Percentiles rank a stretch among this genome's conserved stretches.
These are phyloP conservation scores for Euleptes europaea DNA, from an alignment of 2,113 vertebrate species.

Conservation along the genomic window DNA sequence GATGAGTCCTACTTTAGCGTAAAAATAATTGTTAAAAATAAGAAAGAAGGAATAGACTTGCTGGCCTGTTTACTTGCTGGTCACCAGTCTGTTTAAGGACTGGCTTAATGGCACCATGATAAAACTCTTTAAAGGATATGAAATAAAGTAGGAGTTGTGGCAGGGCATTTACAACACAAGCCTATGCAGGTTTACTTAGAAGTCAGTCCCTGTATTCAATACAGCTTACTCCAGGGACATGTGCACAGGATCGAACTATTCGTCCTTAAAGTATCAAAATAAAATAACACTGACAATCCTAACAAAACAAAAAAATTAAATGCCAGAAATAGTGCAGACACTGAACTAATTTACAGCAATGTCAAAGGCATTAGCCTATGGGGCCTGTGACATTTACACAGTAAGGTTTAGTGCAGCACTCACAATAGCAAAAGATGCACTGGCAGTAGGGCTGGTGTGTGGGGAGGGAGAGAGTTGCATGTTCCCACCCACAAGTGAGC, in stretches of 20 bases:
- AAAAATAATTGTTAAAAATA: too few relatives aligned
- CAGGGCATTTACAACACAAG: too few relatives aligned
- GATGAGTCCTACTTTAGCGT: too few relatives aligned
- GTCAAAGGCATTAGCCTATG: neutral
- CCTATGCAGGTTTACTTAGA: too few relatives aligned
- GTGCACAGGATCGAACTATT: too few relatives aligned
- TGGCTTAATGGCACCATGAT: neutral
- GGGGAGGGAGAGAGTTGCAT: too few relatives aligned
- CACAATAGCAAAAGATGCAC: neutral
- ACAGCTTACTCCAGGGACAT: too few relatives aligned
- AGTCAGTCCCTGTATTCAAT: too few relatives aligned
- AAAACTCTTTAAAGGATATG: neutral
- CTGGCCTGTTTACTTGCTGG: too few relatives aligned
- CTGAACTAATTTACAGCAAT: neutral
- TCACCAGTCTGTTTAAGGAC: neutral
- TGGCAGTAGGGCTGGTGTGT: neutral
- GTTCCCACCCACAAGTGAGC: neutral
- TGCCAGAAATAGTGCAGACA: neutral
- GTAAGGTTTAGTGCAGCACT: neutral
- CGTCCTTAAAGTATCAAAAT: too few relatives aligned
- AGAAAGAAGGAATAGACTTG: neutral
- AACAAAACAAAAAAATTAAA: neutral
- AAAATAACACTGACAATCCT: too few relatives aligned
- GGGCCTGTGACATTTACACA: neutral
- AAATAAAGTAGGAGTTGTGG: too few relatives aligned